phyloP scores from a whole-genome alignment of 2,888 invertebrate genomes.

The Oligia strigilis region DNA sequence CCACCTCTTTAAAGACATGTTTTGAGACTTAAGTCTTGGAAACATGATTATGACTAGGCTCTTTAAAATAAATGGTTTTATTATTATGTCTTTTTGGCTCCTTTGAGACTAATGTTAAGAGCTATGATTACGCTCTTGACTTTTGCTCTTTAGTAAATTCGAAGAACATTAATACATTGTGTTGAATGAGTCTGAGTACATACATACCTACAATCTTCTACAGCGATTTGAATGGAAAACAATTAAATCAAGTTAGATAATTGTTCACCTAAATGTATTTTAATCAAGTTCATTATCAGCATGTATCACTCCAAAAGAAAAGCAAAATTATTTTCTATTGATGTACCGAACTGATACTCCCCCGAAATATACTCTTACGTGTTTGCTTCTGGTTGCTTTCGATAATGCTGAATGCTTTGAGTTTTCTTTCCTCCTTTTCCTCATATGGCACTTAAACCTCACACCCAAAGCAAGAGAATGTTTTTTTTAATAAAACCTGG shows the following conservation, averaged over 20 bases:
- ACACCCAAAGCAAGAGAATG: neutral
- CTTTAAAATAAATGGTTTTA: constrained; percentile 5
- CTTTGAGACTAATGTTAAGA: constrained; percentile 16
- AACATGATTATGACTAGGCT: neutral
- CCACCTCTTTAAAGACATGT: neutral
- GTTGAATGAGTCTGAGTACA: constrained; percentile 12
- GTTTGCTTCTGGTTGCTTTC: neutral
- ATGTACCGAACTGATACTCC: neutral
- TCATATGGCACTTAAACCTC: neutral
- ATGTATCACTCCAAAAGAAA: neutral
- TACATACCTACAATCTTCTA: neutral
- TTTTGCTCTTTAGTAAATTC: neutral
- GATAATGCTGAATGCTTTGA: too few species aligned
- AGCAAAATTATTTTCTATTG: neutral
- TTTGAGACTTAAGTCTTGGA: neutral
- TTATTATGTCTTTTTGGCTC: neutral
- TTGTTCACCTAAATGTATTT: neutral
- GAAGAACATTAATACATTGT: neutral
- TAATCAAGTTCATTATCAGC: neutral
- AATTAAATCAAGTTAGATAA: neutral
- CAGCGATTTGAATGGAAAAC: neutral
- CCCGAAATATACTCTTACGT: too few species aligned
- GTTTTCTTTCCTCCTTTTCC: neutral
- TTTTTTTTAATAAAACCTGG: neutral
- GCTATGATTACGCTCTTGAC: constrained; percentile 8